Evolutionary conservation across 1,140 invertebrate species (phyloP).

Genomic region (Cyclina sinensis): DNA sequence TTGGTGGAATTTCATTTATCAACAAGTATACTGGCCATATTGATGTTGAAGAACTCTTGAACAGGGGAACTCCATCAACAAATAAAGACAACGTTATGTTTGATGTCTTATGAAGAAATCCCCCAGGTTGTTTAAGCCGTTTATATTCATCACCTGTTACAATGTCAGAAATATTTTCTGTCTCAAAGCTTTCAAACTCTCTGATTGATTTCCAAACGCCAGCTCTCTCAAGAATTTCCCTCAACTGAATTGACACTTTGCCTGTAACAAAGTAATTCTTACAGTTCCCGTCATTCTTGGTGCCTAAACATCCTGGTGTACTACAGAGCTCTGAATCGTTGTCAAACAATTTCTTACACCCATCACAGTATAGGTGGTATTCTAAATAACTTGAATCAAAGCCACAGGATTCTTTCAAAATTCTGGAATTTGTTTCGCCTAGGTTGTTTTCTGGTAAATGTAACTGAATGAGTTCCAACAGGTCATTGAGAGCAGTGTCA

Average conservation of each 20-base stretch:
- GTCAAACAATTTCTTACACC: slow-evolving; percentile 38
- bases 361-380: slow-evolving; percentile 31
- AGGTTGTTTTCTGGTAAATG: slow-evolving; percentile 5
- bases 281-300: background rate
- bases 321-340: background rate
- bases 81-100: slow-evolving; percentile 60
- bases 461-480: background rate
- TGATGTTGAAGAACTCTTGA: slow-evolving; percentile 28
- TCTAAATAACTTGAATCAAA: slow-evolving; percentile 6
- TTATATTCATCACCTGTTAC: slow-evolving; percentile 35
- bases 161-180: slow-evolving; percentile 34
- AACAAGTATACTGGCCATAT: slow-evolving; percentile 56
- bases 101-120: slow-evolving; percentile 25
- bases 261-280: slow-evolving; percentile 52
- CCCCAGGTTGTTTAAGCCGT: slow-evolving; percentile 28
- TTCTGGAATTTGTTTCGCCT: slow-evolving; percentile 14
- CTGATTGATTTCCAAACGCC: slow-evolving; percentile 43
- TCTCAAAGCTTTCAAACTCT: background rate
- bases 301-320: slow-evolving; percentile 45
- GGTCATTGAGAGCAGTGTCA: background rate
- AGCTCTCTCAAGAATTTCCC: slow-evolving; percentile 39
- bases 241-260: slow-evolving; percentile 5
- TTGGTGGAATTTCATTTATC: slow-evolving; percentile 59
- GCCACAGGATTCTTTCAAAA: slow-evolving; percentile 28
- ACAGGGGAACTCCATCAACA: slow-evolving; percentile 22